A percentile compares a stretch with the other conserved stretches of the same genome.
These are phyloP conservation scores for Arenaria interpres DNA, from an alignment of 2,113 vertebrate species.

Conservation along the genomic window DNA sequence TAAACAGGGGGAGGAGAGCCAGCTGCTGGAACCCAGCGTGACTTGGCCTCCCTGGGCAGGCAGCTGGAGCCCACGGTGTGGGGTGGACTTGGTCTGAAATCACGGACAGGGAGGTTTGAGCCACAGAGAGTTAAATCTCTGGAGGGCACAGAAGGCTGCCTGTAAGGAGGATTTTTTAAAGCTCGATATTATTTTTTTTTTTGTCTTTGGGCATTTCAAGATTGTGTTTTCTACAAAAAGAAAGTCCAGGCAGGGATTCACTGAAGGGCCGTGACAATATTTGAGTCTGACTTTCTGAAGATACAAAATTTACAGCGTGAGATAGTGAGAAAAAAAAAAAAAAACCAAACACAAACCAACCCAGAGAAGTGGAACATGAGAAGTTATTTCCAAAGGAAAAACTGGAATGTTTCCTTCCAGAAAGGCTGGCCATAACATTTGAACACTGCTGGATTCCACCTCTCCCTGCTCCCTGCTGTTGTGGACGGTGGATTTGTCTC, in stretches of 20 bases:
- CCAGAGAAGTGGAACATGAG: neutral
- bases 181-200: neutral
- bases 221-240: neutral
- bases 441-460: neutral
- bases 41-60: neutral
- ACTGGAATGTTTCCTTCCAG: neutral
- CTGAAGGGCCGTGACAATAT: neutral
- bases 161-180: neutral
- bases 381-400: constrained; percentile 25
- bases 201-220: neutral
- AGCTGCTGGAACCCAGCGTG: neutral
- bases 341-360: neutral
- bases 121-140: neutral
- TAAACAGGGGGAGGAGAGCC: neutral
- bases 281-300: neutral
- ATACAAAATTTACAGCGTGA: neutral
- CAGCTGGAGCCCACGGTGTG: neutral
- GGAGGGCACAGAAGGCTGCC: neutral
- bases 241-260: neutral
- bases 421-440: neutral
- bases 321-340: neutral
- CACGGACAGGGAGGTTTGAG: neutral
- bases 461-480: neutral
- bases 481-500: neutral
- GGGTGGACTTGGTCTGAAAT: neutral